Evolutionary conservation across 2,113 vertebrate genomes (phyloP), one percentile per base, ranked within the genome.

Genomic region (Dasyurus viverrinus): DNA sequence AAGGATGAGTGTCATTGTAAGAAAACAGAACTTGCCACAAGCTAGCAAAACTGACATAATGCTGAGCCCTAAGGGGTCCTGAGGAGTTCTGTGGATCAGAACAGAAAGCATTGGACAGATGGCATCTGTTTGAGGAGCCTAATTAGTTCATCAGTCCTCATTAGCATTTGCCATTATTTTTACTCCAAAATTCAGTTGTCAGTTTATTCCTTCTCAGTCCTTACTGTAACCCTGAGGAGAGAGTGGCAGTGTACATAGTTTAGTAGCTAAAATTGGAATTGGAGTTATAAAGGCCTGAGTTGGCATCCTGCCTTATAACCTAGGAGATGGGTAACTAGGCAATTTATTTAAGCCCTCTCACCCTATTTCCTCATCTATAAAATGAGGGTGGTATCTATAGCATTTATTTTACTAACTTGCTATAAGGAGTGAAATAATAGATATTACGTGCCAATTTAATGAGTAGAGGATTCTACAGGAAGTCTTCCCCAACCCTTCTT

Each of bases 181-280:
- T 84, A 92, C n/a, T 93, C 36, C 91, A 89, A 76, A 57, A 89
- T 25, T 54, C 93, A 92, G 95, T 92, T 54, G 30, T 52, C 10
- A 52, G 50, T 91, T 92, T 94, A 94, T 46, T 95, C 94, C 76
- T 94, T 14, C 8, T 89, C 53, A 27, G 54, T 91, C 92, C 30
- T 91, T 96, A 26, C 9, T 54, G 10, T 92, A 48, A 90, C 10
- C 94, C 68, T 47, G 47, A 36, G 54, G 60, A n/a, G 68, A 76
- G 1, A 76, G 68, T 42, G n/a, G 19, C n/a, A 84, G n/a, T 7
- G 42, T 8, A 53, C n/a, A 60, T 6, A 90, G 36, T 42, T 47
- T 46, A 92, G 53, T 52, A 27, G 95, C 60, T n/a, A 19, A 7
- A 42, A 19, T 84, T 84, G n/a, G 60, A 42, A n/a, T 42, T 84